These are phyloP conservation scores for Drosophila leonis DNA, from an alignment of 2,888 invertebrate species.

Conservation along the genomic window DNA sequence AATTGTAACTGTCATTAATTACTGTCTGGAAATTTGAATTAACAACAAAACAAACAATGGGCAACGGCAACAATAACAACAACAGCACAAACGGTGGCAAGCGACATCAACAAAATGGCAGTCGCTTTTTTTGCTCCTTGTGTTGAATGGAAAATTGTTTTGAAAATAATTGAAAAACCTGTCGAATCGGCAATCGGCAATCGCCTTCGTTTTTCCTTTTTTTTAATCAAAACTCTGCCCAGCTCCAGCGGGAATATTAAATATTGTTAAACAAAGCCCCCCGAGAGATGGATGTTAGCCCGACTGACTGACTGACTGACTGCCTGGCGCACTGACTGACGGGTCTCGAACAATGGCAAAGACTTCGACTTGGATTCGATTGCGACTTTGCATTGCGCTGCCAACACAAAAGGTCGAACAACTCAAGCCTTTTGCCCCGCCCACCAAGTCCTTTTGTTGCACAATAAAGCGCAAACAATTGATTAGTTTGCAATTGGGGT, in stretches of 20 bases:
- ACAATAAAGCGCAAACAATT: slow-evolving; percentile 83
- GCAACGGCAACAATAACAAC: slow-evolving; percentile 48
- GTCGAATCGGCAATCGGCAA: slow-evolving; percentile 73
- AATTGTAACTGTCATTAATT: slow-evolving; percentile 85
- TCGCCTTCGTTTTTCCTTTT: slow-evolving; percentile 44
- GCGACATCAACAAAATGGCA: slow-evolving; percentile 53
- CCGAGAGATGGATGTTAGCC: slow-evolving; percentile 48
- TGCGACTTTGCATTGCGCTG: slow-evolving; percentile 49
- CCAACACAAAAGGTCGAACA: slow-evolving; percentile 72
- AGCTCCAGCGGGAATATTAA: slow-evolving; percentile 61
- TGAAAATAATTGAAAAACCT: slow-evolving; percentile 78
- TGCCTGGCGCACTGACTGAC: slow-evolving; percentile 27
- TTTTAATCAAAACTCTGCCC: slow-evolving; percentile 68
- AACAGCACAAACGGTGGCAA: slow-evolving; percentile 28
- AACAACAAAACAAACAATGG: slow-evolving; percentile 62
- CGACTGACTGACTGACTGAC: slow-evolving; percentile 33
- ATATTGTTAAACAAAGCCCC: slow-evolving; percentile 57
- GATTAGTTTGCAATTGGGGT: slow-evolving; percentile 83
- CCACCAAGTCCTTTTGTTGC: slow-evolving; percentile 61
- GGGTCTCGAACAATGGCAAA: slow-evolving; percentile 47
- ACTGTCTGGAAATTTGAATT: slow-evolving; percentile 84
- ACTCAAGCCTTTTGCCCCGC: slow-evolving; percentile 70
- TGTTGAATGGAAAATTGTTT: slow-evolving; percentile 41
- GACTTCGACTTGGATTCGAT: slow-evolving; percentile 56
- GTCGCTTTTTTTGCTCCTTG: slow-evolving; percentile 16